phyloP scores from a whole-genome alignment of 2,888 invertebrate genomes.

The Barypeithes pellucidus region DNA sequence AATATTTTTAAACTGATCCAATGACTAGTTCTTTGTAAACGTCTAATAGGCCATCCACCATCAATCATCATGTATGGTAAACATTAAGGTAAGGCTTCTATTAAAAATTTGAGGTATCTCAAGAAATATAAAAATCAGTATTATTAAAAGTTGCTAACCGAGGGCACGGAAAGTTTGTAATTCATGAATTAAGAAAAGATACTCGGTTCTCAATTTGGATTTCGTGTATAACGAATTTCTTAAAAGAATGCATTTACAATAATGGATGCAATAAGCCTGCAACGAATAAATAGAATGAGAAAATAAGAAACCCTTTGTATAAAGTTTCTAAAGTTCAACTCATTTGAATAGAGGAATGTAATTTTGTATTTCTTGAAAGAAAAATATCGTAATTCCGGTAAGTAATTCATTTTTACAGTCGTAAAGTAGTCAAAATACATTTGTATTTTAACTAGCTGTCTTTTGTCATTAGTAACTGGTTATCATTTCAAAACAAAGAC shows the following conservation, averaged over 20 bases:
- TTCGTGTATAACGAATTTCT: constrained; percentile 10
- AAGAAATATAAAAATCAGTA: neutral
- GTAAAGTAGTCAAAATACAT: neutral
- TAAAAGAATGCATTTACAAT: constrained; percentile 8
- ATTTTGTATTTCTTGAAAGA: constrained; percentile 3
- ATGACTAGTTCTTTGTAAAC: too few species aligned
- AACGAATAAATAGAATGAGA: constrained; percentile 10
- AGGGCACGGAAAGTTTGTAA: constrained; percentile 20
- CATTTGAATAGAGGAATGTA: constrained; percentile 5
- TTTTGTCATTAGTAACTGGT: too few species aligned
- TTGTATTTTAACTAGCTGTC: too few species aligned
- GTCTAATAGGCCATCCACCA: too few species aligned
- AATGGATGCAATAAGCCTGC: constrained; percentile 1
- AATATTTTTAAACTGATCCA: too few species aligned
- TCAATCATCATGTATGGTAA: too few species aligned
- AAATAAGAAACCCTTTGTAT: constrained; percentile 13
- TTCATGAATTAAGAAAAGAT: constrained; percentile 22
- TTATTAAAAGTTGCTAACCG: neutral
- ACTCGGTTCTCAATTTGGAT: constrained; percentile 25
- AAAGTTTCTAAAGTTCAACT: constrained; percentile 18
- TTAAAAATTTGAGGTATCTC: too few species aligned
- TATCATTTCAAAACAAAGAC: too few species aligned
- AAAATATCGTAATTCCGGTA: neutral
- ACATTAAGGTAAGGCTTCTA: too few species aligned
- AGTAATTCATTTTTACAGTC: neutral